Conservation (phyloP, 2,888 invertebrate genomes). For the Steinernema hermaphroditum region DNA sequence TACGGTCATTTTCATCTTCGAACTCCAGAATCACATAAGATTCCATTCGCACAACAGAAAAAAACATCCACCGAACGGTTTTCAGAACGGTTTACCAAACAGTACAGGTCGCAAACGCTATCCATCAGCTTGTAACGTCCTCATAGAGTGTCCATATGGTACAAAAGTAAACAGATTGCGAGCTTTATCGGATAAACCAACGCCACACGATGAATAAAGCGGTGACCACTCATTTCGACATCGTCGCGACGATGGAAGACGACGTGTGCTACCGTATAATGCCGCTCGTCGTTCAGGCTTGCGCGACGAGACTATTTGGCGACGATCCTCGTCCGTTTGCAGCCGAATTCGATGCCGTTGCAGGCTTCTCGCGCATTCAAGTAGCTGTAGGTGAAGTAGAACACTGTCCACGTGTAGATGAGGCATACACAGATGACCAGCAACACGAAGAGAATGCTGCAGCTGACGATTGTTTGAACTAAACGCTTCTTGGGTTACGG, state of each 20-base stretch:
- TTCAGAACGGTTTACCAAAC: too few relatives aligned
- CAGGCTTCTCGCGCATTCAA: neutral
- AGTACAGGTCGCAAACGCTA: too few relatives aligned
- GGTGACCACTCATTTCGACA: constrained; percentile 21
- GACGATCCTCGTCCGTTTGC: neutral
- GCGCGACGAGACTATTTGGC: neutral
- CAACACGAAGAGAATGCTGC: constrained; percentile 14
- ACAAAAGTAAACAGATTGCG: too few relatives aligned
- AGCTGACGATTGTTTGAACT: constrained; percentile 20
- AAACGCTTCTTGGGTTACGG: neutral
- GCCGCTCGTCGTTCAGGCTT: neutral
- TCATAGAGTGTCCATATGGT: too few relatives aligned
- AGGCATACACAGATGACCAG: constrained; percentile 8
- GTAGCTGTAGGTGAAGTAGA: constrained; percentile 23
- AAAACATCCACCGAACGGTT: too few relatives aligned
- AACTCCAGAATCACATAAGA: too few relatives aligned
- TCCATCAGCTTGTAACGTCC: too few relatives aligned
- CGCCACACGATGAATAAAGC: too few relatives aligned
- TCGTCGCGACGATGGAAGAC: neutral
- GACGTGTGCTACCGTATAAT: constrained; percentile 17
- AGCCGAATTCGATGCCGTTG: neutral
- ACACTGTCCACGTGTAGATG: constrained; percentile 12
- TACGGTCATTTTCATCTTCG: too few relatives aligned
- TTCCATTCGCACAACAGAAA: too few relatives aligned
- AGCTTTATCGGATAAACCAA: too few relatives aligned